These are phyloP conservation scores for Rhyacophila evoluta DNA, from an alignment of 2,888 invertebrate genomes.

Conservation along the genomic window DNA sequence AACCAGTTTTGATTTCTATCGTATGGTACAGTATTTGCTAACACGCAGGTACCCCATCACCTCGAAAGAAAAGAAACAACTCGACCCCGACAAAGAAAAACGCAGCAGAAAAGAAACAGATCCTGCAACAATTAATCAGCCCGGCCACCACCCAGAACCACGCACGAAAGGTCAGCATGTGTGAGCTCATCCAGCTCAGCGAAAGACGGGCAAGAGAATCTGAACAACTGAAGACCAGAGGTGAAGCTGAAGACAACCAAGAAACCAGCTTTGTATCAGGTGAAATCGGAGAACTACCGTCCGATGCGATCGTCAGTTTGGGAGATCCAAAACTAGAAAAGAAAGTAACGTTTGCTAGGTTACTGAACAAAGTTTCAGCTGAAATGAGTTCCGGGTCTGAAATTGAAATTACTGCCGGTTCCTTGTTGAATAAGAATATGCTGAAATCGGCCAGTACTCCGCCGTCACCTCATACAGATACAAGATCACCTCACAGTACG, in stretches of 20 bases:
- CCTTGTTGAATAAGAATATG: slow-evolving; percentile 64
- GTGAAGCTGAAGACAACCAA: slow-evolving; percentile 63
- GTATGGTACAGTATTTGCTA: slow-evolving; percentile 35
- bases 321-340: slow-evolving; percentile 80
- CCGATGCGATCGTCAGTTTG: slow-evolving; percentile 70
- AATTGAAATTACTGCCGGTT: slow-evolving; percentile 71
- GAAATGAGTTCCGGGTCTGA: slow-evolving; percentile 84
- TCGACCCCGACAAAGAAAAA: slow-evolving; percentile 83
- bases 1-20: not conserved
- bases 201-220: slow-evolving; percentile 65
- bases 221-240: slow-evolving; percentile 53
- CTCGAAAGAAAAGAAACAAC: slow-evolving; percentile 83
- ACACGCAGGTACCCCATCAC: slow-evolving; percentile 77
- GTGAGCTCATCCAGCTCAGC: slow-evolving; percentile 80
- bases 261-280: slow-evolving; percentile 74
- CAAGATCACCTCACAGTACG: slow-evolving; percentile 75
- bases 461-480: slow-evolving; percentile 76
- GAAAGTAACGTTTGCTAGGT: slow-evolving; percentile 82
- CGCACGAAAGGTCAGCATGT: slow-evolving; percentile 76
- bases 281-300: slow-evolving; percentile 68
- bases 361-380: slow-evolving; percentile 80
- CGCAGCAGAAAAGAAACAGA: slow-evolving; percentile 82
- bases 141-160: slow-evolving; percentile 75
- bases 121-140: slow-evolving; percentile 81
- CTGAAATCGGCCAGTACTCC: slow-evolving; percentile 70